Base-by-base conservation (phyloP, 2,113 vertebrate species). In the Rutilus rutilus region DNA sequence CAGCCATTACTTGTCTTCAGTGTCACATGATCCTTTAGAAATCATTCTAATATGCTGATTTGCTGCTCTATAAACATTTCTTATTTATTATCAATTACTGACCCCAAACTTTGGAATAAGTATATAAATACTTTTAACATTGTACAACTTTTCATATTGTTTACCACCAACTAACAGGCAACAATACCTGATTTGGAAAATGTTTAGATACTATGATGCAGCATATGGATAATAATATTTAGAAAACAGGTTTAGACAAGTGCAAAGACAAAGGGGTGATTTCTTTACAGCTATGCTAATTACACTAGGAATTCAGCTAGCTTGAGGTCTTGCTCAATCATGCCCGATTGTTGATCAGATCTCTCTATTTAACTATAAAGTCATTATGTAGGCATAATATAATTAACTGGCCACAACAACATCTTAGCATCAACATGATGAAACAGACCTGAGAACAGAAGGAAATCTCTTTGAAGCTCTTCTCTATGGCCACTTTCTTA, bases 391-490 rank as follows among this genome's bases (percentile, higher is more conserved):
- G 7, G 30, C 25, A 19, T 21, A 19, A 52, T 6, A 76, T 9
- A 52, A 19, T 30, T 27, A 54, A 52, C 6, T 25, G 11, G 74
- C 4, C 25, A 50, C 47, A 17, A 76, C 19, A 78, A 78, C 50
- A 57, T 33, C 54, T n/a, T 21, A 39, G 21, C 50, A 33, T 57
- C 17, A 54, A 78, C 8, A 11, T 12, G 15, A 57, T 15, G 33
- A n/a, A 9, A 85, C 90, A 91, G 93, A 99, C 98, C 97, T 99
- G 98, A 93, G 98, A 99, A 93, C 98, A 99, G 95, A 98, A 99
- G 42, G 98, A 99, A 91, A 99, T 99, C 94, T 99, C 98, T 92
- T 95, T 96, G 95, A 99, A 99, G 93, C 96, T 97, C 94, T 99
- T 99, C 92, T 99, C 97, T 91, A 99, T 95, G 59, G 96, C 96